Conservation (phyloP, 1,140 invertebrate genomes). For the Hylaeus anthracinus region DNA sequence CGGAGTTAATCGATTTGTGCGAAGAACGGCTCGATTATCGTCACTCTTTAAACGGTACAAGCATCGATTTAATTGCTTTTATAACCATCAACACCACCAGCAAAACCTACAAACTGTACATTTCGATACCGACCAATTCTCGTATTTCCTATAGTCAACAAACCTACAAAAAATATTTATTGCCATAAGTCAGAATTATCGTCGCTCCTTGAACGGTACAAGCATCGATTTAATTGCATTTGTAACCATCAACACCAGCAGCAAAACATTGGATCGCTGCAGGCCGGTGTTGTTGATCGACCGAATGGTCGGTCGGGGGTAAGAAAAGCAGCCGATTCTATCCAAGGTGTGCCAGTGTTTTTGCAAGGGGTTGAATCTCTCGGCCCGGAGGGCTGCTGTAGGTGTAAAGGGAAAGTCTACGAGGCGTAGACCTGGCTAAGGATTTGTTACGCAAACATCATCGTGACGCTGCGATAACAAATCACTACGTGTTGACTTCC, state of each 20-base stretch:
- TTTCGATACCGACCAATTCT: too few relatives aligned
- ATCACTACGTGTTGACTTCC: conserved; percentile 61
- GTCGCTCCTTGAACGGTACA: neutral
- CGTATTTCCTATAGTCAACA: neutral
- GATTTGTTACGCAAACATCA: conserved; percentile 71
- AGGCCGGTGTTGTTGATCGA: conserved; percentile 3
- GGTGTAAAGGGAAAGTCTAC: conserved; percentile 39
- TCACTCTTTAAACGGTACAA: neutral
- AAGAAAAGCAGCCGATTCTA: conserved; percentile 43
- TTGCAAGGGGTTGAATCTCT: conserved; percentile 62
- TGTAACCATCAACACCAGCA: neutral
- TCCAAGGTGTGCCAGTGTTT: conserved; percentile 56
- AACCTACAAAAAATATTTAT: neutral
- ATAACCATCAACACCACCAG: neutral
- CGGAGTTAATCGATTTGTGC: too few relatives aligned
- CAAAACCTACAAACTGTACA: neutral
- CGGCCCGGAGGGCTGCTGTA: conserved; percentile 22
- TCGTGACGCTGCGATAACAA: conserved; percentile 67
- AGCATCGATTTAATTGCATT: neutral
- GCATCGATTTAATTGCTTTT: neutral
- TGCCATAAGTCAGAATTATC: neutral
- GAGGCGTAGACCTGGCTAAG: conserved; percentile 56
- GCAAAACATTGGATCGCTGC: conserved; percentile 5
- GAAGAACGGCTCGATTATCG: neutral
- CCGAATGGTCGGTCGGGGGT: neutral